Base-by-base conservation (phyloP, 2,888 invertebrate species). In the Bellardia bayeri region DNA sequence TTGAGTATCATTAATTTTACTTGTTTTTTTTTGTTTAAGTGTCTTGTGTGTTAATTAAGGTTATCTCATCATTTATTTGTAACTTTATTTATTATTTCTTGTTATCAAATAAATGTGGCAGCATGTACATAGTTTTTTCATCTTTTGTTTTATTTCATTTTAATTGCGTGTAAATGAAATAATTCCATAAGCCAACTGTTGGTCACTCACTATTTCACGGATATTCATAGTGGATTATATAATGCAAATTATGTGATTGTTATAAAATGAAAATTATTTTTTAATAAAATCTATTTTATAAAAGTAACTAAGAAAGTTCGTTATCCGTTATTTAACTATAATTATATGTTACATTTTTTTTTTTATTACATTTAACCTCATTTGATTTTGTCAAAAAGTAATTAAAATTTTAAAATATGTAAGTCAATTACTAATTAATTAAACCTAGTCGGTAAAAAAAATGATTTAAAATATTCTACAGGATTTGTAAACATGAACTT, bases 31-130 rank as follows among this genome's bases (percentile, higher is more conserved):
- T 30, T 16, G 13, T 13, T 2, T 23, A 23, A 23, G 23, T 75
- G 42, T 74, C 40, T 68, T 68, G 72, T 51, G 64, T 66, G 83
- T 75, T 51, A 79, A 80, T 51, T 56, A n/a, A 86, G 56, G 54
- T 86, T 82, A 86, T 80, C 82, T 80, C 83, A 83, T 83, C 40
- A 61, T 64, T 63, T 80, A 40, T 45, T 72, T 63, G 49, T 75
- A 63, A 49, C 37, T 56, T 63, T 23, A 23, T 23, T 68, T 64
- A 69, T 71, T 81, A 8, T 75, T 64, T 58, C 68, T 74, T 80
- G n/a, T 75, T 79, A 69, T 75, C 71, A 79, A 82, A 68, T 66
- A 58, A 66, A 80, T 83, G 68, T 71, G 51, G 37, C 74, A 58
- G 33, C 23, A 37, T 3, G 37, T 5, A 37, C 6, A 66, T 66